Conservation (phyloP, 1,140 invertebrate genomes). For the Drosophila suzukii region DNA sequence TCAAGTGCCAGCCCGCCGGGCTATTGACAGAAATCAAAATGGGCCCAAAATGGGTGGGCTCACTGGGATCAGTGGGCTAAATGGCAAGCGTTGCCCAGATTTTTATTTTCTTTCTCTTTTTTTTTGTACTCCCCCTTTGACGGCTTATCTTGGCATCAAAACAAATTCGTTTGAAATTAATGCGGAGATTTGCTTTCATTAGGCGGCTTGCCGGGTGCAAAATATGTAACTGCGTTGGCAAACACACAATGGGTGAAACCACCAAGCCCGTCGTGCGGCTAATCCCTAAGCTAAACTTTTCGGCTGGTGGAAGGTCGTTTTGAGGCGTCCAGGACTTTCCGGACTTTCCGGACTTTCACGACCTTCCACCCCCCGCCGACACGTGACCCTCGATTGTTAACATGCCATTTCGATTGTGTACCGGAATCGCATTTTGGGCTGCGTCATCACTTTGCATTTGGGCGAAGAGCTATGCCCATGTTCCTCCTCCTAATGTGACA, state of each 20-base stretch:
- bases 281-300: conserved; percentile 79
- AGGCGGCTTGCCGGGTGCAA: conserved; percentile 68
- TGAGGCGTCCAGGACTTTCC: conserved; percentile 13
- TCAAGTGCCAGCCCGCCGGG: conserved; percentile 76
- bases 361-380: conserved; percentile 25
- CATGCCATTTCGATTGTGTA: conserved; percentile 38
- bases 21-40: conserved; percentile 82
- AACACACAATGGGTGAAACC: conserved; percentile 71
- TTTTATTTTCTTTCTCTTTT: conserved; percentile 10
- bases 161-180: conserved; percentile 84
- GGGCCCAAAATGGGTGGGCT: conserved; percentile 44
- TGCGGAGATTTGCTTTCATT: conserved; percentile 83
- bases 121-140: conserved; percentile 26
- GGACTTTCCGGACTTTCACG: conserved; percentile 6
- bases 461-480: conserved; percentile 7
- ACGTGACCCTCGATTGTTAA: conserved; percentile 51
- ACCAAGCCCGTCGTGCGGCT: conserved; percentile 55
- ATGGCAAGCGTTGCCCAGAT: conserved; percentile 63
- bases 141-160: conserved; percentile 83
- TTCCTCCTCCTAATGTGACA: conserved; percentile 73
- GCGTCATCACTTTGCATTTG: conserved; percentile 68
- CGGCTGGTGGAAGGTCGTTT: conserved; percentile 52
- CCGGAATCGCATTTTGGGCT: conserved; percentile 72
- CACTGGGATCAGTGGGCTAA: conserved; percentile 47
- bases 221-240: conserved; percentile 71